These are phyloP conservation scores for Ficedula albicollis DNA, from an alignment of 2,797 vertebrate genomes.

Conservation along the genomic window DNA sequence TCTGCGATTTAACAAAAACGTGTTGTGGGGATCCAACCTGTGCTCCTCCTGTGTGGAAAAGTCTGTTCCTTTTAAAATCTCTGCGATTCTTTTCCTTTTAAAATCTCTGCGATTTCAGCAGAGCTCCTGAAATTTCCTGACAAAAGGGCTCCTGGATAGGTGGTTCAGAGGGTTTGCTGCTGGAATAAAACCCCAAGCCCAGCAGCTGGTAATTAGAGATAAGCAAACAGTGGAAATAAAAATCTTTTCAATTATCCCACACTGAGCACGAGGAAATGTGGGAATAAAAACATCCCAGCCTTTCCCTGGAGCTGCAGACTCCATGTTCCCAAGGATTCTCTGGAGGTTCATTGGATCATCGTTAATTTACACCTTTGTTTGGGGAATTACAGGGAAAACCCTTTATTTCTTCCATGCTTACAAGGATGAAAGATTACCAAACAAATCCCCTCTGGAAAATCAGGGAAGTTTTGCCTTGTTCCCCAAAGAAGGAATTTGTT, in stretches of 20 bases:
- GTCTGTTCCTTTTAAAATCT: too few relatives aligned
- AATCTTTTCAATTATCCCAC: background rate
- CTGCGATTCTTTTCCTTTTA: background rate
- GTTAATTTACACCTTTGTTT: background rate
- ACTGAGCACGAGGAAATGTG: background rate
- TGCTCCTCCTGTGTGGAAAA: background rate
- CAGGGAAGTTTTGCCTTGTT: background rate
- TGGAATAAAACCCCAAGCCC: background rate
- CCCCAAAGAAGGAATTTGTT: background rate
- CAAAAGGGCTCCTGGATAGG: background rate
- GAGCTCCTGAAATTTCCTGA: background rate
- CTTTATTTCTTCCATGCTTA: background rate
- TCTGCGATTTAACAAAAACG: background rate
- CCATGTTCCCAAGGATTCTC: background rate
- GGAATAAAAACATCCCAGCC: background rate
- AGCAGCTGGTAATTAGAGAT: slow-evolving; percentile 19
- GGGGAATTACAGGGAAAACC: background rate
- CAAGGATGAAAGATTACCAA: background rate
- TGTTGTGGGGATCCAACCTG: background rate
- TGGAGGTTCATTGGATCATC: background rate
- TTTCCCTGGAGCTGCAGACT: background rate
- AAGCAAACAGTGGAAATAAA: background rate
- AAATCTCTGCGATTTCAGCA: background rate
- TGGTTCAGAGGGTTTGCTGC: background rate
- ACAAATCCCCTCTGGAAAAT: background rate